These are phyloP conservation scores for Mungos mungo DNA, from an alignment of 2,113 vertebrate species.

Conservation along the genomic window DNA sequence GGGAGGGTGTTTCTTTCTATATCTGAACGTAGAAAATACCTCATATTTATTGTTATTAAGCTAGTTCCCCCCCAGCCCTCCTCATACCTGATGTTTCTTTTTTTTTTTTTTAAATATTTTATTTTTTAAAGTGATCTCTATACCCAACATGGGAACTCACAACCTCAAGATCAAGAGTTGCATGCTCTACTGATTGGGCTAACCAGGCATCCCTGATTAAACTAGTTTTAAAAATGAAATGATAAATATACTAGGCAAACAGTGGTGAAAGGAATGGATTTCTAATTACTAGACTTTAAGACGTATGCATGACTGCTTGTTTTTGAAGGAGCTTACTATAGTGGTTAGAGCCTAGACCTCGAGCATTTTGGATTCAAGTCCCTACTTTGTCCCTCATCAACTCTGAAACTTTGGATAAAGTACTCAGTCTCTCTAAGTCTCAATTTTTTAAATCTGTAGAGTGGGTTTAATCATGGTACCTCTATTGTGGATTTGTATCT, in stretches of 20 bases:
- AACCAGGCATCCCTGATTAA: not conserved
- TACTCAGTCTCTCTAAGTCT: not conserved
- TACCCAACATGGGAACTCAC: not conserved
- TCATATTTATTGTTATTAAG: conserved; percentile 25
- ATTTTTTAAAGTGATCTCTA: not conserved
- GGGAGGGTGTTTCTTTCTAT: not conserved
- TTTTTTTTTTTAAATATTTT: not conserved
- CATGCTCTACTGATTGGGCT: not conserved
- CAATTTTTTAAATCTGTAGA: not conserved
- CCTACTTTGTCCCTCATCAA: not conserved
- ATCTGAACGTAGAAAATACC: not conserved
- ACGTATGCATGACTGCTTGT: not conserved
- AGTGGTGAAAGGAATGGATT: not conserved
- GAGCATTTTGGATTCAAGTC: not conserved
- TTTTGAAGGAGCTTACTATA: not conserved
- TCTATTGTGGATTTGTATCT: not conserved
- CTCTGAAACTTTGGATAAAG: not conserved
- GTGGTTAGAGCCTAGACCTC: not conserved
- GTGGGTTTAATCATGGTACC: not conserved
- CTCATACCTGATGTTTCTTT: not conserved
- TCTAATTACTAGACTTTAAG: not conserved
- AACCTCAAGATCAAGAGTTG: not conserved
- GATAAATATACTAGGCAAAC: not conserved
- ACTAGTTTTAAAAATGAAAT: not conserved
- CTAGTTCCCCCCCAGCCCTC: not conserved